Evolutionary conservation across 2,113 vertebrate species (phyloP).

Genomic region (Aphyosemion australe): DNA sequence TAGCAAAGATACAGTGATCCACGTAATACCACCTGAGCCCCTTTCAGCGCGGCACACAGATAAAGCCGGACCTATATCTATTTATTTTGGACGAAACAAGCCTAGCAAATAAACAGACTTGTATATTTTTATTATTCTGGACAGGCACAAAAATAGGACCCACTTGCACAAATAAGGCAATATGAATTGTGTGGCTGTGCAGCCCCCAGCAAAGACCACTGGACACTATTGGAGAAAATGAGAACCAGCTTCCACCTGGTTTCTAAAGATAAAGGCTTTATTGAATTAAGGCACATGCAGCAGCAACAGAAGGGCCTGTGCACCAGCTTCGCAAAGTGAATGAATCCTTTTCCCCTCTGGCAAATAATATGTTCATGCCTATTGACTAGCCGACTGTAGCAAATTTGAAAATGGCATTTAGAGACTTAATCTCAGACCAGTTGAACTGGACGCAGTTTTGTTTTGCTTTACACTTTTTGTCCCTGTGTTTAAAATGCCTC

Average conservation of each 20-base stretch:
- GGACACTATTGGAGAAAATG: slow-evolving; percentile 52
- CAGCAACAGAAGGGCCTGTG: slow-evolving; percentile 43
- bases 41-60: slow-evolving; percentile 49
- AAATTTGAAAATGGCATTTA: slow-evolving; percentile 51
- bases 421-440: slow-evolving; percentile 45
- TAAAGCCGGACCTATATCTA: slow-evolving; percentile 39
- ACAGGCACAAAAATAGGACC: slow-evolving; percentile 69
- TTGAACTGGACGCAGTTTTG: slow-evolving; percentile 41
- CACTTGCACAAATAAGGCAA: slow-evolving; percentile 71
- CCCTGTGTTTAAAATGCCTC: slow-evolving; percentile 22
- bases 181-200: slow-evolving; percentile 58
- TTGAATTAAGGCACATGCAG: slow-evolving; percentile 65
- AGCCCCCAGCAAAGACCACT: slow-evolving; percentile 45
- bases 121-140: slow-evolving; percentile 75
- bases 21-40: slow-evolving; percentile 64
- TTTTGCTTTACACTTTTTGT: slow-evolving; percentile 46
- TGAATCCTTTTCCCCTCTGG: slow-evolving; percentile 52
- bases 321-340: slow-evolving; percentile 52
- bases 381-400: slow-evolving; percentile 43
- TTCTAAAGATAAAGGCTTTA: slow-evolving; percentile 70
- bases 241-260: slow-evolving; percentile 59
- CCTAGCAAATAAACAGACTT: slow-evolving; percentile 69
- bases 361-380: slow-evolving; percentile 40
- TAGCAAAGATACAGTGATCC: slow-evolving; percentile 50
- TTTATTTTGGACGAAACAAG: slow-evolving; percentile 64